Evolutionary conservation across 2,797 vertebrate species (phyloP).

Genomic region (Cirrhinus molitorella): DNA sequence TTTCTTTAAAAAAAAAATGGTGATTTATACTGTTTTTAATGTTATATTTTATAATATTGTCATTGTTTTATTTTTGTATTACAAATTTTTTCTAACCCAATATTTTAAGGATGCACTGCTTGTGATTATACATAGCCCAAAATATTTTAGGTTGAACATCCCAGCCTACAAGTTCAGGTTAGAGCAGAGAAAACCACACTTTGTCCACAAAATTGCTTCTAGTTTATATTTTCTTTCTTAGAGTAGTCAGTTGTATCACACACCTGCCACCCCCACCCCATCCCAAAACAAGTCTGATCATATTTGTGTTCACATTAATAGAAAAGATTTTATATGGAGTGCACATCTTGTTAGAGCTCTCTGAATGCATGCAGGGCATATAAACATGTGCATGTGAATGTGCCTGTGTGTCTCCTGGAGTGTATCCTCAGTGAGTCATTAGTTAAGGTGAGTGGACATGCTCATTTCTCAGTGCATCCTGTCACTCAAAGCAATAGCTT

Average conservation of each 20-base stretch:
- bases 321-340: slow-evolving; percentile 11
- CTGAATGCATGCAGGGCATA: neutral
- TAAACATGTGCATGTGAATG: slow-evolving; percentile 8
- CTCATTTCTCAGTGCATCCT: slow-evolving; percentile 35
- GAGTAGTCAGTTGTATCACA: neutral
- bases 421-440: slow-evolving; percentile 9
- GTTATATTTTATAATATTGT: no score
- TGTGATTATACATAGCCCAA: neutral
- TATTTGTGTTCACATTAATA: neutral
- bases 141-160: neutral
- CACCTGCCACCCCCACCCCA: neutral
- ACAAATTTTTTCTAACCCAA: no score
- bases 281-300: neutral
- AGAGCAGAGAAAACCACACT: neutral
- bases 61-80: no score
- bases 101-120: no score
- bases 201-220: neutral
- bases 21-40: no score
- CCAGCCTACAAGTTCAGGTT: neutral
- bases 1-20: no score
- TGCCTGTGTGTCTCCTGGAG: neutral
- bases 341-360: slow-evolving; percentile 1
- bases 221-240: neutral
- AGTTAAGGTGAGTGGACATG: slow-evolving; percentile 31
- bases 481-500: slow-evolving; percentile 34